Evolutionary conservation across 2,113 vertebrate genomes (phyloP), one percentile per base, ranked within the genome.

Genomic region (Saccopteryx bilineata): DNA sequence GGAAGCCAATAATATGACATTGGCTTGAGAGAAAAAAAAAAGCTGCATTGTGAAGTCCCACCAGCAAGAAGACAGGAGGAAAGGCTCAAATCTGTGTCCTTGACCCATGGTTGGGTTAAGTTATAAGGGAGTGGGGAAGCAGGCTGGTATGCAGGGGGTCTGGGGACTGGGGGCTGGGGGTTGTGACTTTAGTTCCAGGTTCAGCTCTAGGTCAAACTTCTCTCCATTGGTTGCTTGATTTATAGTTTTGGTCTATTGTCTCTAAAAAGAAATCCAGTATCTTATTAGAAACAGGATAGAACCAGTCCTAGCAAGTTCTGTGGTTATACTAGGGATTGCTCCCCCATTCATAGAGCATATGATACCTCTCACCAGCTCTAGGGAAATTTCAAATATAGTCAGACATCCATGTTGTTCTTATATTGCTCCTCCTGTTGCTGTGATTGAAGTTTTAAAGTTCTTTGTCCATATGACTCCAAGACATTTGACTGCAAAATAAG

Each of bases 121-220:
- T 56, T 78, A n/a, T 21, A n/a, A 21, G 46, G 24, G 48, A 46
- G 48, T 50, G 13, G 75, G 28, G 52, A 18, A 6, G 11, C 10
- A 56, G 28, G 75, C 75, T n/a, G 5, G 50, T n/a, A 19, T n/a
- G 75, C 15, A 7, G 72, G 28, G 17, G 17, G 17, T 8, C 0
- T 1, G 28, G 2, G 28, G 52, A 39, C 3, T 11, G 28, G 17
- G 17, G 17, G 15, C 0, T 1, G 28, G 2, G 28, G 52, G 12
- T 31, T 28, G 46, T n/a, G 75, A 31, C 74, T 54, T 76, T 31
- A 19, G 74, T 76, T 54, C 74, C 50, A 5, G 26, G 74, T 31
- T 31, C 52, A n/a, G 31, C 52, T 56, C 2, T 15, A n/a, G 52
- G 9, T 78, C 28, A 21, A 54, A 19, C 2, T 56, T 78, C 52